phyloP scores from a whole-genome alignment of 1,140 invertebrate species.

The Physella acuta region DNA sequence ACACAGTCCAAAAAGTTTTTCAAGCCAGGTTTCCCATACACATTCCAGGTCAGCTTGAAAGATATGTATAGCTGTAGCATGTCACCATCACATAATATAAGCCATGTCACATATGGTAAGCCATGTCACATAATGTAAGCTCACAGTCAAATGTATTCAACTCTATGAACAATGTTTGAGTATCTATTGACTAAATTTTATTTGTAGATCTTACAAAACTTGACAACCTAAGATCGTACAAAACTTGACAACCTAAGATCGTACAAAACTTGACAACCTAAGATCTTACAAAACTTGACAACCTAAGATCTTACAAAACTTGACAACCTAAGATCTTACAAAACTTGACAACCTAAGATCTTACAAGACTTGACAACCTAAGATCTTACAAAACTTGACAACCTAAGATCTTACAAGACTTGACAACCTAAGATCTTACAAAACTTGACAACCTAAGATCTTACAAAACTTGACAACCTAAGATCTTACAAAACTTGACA shows the following conservation, averaged over 20 bases:
- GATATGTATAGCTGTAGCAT: neutral
- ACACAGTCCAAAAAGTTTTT: conserved; percentile 41
- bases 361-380: neutral
- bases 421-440: neutral
- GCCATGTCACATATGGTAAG: neutral
- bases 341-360: no score
- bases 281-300: no score
- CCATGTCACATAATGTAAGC: neutral
- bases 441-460: neutral
- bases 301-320: no score
- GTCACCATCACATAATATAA: neutral
- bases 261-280: neutral
- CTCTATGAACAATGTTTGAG: neutral
- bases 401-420: neutral
- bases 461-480: no score
- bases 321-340: no score
- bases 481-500: no score
- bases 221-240: neutral
- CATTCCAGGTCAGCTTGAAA: conserved; percentile 41
- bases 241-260: neutral
- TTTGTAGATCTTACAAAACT: no score
- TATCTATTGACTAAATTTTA: neutral
- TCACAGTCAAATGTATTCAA: neutral
- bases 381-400: neutral
- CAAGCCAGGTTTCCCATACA: conserved; percentile 48